Percentiles rank a stretch among this genome's conserved stretches.
phyloP scores from a whole-genome alignment of 1,140 invertebrate species.

The Laupala kohalensis region DNA sequence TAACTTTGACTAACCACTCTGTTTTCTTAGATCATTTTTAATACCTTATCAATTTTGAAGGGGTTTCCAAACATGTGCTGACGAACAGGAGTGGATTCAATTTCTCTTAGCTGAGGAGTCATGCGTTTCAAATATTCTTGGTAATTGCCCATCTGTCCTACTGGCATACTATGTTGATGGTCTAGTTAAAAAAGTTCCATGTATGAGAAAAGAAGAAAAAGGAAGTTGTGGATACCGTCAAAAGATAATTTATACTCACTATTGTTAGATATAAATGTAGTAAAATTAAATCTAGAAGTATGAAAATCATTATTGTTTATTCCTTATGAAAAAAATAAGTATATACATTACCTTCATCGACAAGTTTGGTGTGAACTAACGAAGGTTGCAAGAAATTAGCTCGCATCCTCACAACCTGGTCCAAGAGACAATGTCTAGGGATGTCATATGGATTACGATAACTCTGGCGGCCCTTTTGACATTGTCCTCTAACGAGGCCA shows the following conservation, averaged over 20 bases:
- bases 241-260: no score
- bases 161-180: slow-evolving; percentile 83
- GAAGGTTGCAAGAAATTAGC: slow-evolving; percentile 82
- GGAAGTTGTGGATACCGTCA: no score
- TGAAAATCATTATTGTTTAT: no score
- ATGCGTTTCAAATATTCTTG: slow-evolving; percentile 93
- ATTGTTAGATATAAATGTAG: no score
- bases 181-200: slow-evolving; percentile 51
- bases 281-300: no score
- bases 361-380: slow-evolving; percentile 52
- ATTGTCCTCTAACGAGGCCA: slow-evolving; percentile 40
- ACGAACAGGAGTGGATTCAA: slow-evolving; percentile 87
- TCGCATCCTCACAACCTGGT: slow-evolving; percentile 88
- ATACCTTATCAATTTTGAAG: slow-evolving; percentile 87
- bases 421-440: slow-evolving; percentile 70
- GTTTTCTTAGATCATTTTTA: no score
- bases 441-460: slow-evolving; percentile 96
- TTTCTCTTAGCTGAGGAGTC: slow-evolving; percentile 80
- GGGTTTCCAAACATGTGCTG: slow-evolving; percentile 99
- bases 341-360: slow-evolving; percentile 63
- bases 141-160: slow-evolving; percentile 98
- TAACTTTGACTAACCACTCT: no score
- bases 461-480: slow-evolving; percentile 49
- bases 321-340: neutral
- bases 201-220: no score